A percentile compares a stretch with the other conserved stretches of the same genome.
Evolutionary conservation across 1,140 invertebrate species (phyloP).

Genomic region (Euwallacea similis): DNA sequence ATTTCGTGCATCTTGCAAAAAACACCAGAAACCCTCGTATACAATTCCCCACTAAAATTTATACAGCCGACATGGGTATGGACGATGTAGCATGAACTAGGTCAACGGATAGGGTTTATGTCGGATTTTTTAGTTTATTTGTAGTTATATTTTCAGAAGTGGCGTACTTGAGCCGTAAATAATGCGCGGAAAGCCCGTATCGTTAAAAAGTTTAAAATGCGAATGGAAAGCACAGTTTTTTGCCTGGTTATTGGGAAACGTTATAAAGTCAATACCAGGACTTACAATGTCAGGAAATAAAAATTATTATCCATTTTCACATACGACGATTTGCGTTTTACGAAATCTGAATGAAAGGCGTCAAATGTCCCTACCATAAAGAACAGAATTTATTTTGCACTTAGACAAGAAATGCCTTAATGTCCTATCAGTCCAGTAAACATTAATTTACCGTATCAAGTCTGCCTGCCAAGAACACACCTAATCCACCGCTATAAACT

Average conservation of each 20-base stretch:
- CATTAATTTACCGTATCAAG: too few species aligned
- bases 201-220: slow-evolving; percentile 31
- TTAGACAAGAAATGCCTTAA: too few species aligned
- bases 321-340: too few species aligned
- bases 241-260: slow-evolving; percentile 24
- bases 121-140: slow-evolving; percentile 22
- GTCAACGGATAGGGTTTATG: slow-evolving; percentile 21
- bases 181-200: slow-evolving; percentile 28
- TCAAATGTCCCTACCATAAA: too few species aligned
- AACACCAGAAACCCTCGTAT: neutral
- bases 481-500: too few species aligned
- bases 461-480: too few species aligned
- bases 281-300: too few species aligned
- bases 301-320: too few species aligned
- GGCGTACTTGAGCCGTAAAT: slow-evolving; percentile 28
- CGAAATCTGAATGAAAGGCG: too few species aligned
- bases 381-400: too few species aligned
- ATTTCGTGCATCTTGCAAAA: neutral
- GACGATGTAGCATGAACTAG: slow-evolving; percentile 24
- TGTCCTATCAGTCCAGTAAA: too few species aligned
- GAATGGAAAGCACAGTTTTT: slow-evolving; percentile 23
- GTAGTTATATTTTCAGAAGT: slow-evolving; percentile 25
- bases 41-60: neutral
- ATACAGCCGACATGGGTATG: slow-evolving; percentile 8
- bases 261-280: slow-evolving; percentile 4